phyloP scores from a whole-genome alignment of 2,113 vertebrate genomes.

The Cervus canadensis region DNA sequence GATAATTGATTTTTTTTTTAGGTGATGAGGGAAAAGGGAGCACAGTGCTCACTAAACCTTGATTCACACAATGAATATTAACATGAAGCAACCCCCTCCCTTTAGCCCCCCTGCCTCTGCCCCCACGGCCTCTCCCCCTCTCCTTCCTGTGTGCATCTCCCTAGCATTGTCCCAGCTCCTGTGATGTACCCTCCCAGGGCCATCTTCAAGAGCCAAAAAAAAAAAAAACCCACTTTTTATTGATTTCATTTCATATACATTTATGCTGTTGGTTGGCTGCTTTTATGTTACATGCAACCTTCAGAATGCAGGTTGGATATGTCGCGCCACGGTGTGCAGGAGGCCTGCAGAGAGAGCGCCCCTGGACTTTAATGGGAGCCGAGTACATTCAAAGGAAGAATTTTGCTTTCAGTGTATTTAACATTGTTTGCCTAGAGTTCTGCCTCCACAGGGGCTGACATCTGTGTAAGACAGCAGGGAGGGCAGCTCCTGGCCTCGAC shows the following conservation, averaged over 20 bases:
- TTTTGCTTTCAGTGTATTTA: constrained; percentile 69
- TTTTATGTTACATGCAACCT: constrained; percentile 65
- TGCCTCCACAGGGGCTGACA: constrained; percentile 32
- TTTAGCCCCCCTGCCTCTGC: too few relatives aligned
- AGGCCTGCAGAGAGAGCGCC: constrained; percentile 53
- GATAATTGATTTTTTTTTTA: not conserved
- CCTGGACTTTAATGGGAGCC: constrained; percentile 65
- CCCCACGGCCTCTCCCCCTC: not conserved
- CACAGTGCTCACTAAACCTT: not conserved
- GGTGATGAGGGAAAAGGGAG: not conserved
- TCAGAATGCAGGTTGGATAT: constrained; percentile 48
- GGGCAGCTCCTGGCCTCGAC: not conserved
- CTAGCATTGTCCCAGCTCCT: constrained; percentile 18
- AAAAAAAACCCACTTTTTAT: constrained; percentile 44
- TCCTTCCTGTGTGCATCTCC: not conserved
- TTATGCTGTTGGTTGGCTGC: constrained; percentile 66
- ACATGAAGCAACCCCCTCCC: not conserved
- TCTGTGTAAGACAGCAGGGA: constrained; percentile 48
- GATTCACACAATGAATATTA: not conserved
- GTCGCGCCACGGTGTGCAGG: not conserved
- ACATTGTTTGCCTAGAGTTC: constrained; percentile 50
- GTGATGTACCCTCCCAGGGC: constrained; percentile 61
- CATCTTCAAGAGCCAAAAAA: constrained; percentile 41
- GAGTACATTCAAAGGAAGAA: constrained; percentile 63
- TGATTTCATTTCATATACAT: constrained; percentile 74